phyloP scores from a whole-genome alignment of 2,113 vertebrate genomes.

The Dipodomys stephensi region DNA sequence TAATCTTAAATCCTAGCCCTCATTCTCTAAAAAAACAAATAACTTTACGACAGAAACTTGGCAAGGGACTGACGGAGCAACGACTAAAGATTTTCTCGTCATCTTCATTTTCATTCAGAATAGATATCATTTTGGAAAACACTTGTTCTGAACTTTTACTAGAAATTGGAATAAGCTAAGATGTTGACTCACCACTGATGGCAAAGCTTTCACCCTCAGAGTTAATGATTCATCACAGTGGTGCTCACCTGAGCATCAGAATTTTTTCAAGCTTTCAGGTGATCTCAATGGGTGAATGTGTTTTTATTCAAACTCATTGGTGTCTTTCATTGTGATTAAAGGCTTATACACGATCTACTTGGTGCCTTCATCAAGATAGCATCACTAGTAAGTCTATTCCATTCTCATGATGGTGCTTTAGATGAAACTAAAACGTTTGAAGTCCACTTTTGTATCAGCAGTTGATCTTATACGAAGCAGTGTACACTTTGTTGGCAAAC shows the following conservation, averaged over 20 bases:
- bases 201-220: background rate
- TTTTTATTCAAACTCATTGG: background rate
- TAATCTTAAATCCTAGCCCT: constrained; percentile 14
- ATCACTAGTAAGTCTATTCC: background rate
- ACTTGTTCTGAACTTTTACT: background rate
- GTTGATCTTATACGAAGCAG: background rate
- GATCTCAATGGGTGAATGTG: background rate
- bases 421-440: background rate
- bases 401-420: background rate
- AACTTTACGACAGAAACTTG: constrained; percentile 55
- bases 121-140: constrained; percentile 35
- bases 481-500: constrained; percentile 43
- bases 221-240: background rate
- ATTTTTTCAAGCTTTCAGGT: background rate
- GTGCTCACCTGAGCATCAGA: background rate
- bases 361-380: constrained; percentile 20
- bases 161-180: background rate
- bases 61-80: constrained; percentile 24
- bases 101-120: constrained; percentile 40
- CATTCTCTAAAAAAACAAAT: constrained; percentile 42
- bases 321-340: background rate
- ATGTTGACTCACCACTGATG: background rate
- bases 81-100: constrained; percentile 54
- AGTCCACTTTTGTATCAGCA: background rate
- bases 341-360: background rate